phyloP scores from a whole-genome alignment of 2,797 vertebrate species.

The Momotus momota region DNA sequence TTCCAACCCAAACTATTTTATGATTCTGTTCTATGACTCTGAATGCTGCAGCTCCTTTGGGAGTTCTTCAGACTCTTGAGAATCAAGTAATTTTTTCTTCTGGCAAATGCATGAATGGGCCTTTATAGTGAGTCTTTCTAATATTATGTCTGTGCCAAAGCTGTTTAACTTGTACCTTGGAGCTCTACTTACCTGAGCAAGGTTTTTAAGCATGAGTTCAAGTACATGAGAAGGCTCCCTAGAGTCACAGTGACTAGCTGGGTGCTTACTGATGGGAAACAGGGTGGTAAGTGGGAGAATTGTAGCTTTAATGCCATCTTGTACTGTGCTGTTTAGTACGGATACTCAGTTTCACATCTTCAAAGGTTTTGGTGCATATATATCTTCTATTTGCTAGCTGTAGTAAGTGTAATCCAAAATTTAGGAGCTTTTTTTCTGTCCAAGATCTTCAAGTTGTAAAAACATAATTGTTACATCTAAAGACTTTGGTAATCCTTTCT shows the following conservation, averaged over 20 bases:
- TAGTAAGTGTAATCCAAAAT: background rate
- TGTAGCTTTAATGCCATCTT: background rate
- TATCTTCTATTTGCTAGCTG: background rate
- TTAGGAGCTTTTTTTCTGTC: background rate
- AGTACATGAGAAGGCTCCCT: background rate
- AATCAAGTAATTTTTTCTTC: background rate
- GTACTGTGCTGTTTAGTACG: too few species aligned
- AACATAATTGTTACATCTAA: background rate
- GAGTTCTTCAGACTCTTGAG: background rate
- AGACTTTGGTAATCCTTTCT: background rate
- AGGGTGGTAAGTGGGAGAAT: background rate
- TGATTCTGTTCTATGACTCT: background rate
- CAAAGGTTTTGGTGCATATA: background rate
- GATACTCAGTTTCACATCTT: too few species aligned
- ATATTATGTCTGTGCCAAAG: background rate
- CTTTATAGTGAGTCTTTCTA: background rate
- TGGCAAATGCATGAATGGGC: background rate
- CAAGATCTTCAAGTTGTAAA: background rate
- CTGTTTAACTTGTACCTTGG: background rate
- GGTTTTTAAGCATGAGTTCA: background rate
- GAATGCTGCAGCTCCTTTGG: background rate
- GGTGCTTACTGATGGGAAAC: background rate
- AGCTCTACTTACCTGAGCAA: background rate
- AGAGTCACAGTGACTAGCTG: background rate
- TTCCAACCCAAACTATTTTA: background rate